Conservation (phyloP, 92 coral and sea anemone species). For the Paramuricea clavata region DNA sequence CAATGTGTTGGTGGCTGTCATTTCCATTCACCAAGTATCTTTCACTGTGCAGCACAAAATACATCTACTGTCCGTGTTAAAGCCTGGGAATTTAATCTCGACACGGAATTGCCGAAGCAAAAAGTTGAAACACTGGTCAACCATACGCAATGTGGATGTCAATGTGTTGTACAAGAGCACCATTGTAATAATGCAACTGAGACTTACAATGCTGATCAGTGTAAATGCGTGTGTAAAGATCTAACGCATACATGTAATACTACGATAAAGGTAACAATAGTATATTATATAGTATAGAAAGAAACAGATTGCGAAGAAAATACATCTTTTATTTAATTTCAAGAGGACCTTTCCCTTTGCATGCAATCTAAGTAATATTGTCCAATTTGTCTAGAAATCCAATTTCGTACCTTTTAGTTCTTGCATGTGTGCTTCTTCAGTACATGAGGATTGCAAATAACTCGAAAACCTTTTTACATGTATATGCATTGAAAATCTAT, state of each 20-base stretch:
- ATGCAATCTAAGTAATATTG: background rate
- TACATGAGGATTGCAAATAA: no score
- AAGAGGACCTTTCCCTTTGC: no score
- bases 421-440: no score
- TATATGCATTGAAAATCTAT: no score
- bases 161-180: constrained; percentile 8
- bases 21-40: background rate
- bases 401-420: no score
- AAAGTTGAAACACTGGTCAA: background rate
- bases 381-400: background rate
- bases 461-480: no score
- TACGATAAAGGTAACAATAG: constrained; percentile 7
- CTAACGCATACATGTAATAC: background rate
- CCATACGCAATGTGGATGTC: constrained; percentile 30
- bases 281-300: background rate
- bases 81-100: background rate
- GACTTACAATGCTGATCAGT: background rate
- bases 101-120: background rate
- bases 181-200: constrained; percentile 31
- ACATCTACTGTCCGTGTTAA: background rate
- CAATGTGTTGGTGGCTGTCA: constrained; percentile 17
- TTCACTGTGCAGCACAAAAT: background rate
- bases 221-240: constrained; percentile 17
- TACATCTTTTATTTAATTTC: no score
- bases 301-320: no score